Conservation (phyloP, 2,797 vertebrate species). For the Dicrostonyx torquatus region DNA sequence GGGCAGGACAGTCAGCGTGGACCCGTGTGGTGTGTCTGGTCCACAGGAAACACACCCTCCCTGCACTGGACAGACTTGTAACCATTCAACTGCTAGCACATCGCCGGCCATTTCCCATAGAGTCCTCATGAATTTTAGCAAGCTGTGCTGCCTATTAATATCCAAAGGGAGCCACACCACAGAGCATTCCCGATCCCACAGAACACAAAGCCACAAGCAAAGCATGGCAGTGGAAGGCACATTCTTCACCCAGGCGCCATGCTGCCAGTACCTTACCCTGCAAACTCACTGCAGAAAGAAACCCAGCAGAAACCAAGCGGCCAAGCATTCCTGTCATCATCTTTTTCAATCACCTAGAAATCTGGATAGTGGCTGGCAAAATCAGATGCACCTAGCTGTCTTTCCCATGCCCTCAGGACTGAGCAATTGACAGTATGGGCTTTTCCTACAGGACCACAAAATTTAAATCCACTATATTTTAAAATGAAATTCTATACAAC, state of each 20-base stretch:
- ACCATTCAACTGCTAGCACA: not conserved
- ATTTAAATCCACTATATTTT: not conserved
- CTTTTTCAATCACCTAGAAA: not conserved
- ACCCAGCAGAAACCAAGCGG: not conserved
- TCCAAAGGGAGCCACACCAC: not conserved
- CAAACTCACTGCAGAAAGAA: not conserved
- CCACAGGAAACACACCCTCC: not conserved
- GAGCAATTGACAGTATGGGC: not conserved
- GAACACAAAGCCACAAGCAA: not conserved
- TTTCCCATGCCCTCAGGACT: not conserved
- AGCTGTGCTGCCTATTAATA: not conserved
- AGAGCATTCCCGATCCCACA: not conserved
- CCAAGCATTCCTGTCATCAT: not conserved
- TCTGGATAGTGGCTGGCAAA: not conserved
- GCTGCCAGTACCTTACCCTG: not conserved
- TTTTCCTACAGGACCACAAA: not conserved
- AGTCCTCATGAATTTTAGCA: not conserved
- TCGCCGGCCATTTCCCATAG: not conserved
- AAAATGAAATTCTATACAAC: slow-evolving; percentile 22
- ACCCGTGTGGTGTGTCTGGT: not conserved
- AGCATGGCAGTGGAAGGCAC: not conserved
- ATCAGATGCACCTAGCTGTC: not conserved
- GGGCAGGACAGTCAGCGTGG: not conserved
- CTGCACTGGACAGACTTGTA: not conserved
- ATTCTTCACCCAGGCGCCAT: not conserved